Base-by-base conservation (phyloP, 2,113 vertebrate genomes). In the Neogobius melanostomus region DNA sequence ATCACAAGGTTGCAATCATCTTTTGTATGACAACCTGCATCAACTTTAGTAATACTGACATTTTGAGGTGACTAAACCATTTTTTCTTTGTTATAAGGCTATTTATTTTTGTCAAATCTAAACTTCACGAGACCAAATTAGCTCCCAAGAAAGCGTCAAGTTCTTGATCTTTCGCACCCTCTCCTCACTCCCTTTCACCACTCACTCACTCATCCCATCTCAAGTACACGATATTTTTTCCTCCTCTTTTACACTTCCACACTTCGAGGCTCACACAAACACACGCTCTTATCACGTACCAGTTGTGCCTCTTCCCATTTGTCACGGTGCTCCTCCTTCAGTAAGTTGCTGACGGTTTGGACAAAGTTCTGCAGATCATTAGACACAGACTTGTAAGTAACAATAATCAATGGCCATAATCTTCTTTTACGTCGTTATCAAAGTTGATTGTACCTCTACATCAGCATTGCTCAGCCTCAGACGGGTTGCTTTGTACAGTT, bases 231-330 rank as follows among this genome's bases (percentile, higher is more conserved):
- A 51, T 52, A 64, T 71, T 71, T 74, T 75, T 48, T 62, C 43
- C 46, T 28, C 21, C 28, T 43, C 59, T 65, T 56, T 28, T 17
- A 28, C 16, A 11, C 47, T 49, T 36, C 28, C 28, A 36, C 28
- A 36, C 28, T 36, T 36, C 28, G 2, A 36, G 28, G 2, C 50
- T 61, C 75, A 45, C 49, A 53, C 14, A 63, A 43, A 60, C 1
- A 68, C 75, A 79, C 66, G 16, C 74, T 77, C 75, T 86, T 83
- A 60, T 80, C 87, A 89, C 95, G 6, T 92, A 99, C 98, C 95
- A 95, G 93, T 73, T 98, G 97, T 69, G 96, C 95, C 82, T 99
- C 97, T 77, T 97, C 95, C 98, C 98, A 99, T 89, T 97, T 98
- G 47, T 96, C 95, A 63, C 91, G 91, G 78, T 99, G 96, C 67